These are phyloP conservation scores for Epizoanthus illoricatus DNA, from an alignment of 92 coral and sea anemone species.

Conservation along the genomic window DNA sequence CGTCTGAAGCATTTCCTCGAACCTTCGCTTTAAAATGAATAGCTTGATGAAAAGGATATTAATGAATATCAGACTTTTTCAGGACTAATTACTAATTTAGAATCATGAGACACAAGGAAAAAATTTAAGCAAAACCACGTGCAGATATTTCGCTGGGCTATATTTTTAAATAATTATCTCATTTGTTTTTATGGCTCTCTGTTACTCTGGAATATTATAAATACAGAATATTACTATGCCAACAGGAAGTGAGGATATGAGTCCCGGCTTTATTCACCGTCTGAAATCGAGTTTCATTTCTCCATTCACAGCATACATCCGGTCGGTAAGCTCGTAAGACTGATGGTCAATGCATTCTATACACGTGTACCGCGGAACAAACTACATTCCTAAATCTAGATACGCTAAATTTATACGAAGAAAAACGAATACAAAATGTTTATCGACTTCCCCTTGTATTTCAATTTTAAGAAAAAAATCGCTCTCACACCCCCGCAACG, in stretches of 20 bases:
- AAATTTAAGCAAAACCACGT: constrained; percentile 23
- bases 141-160: not conserved
- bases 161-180: not conserved
- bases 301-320: constrained; percentile 18
- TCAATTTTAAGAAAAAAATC: constrained; percentile 4
- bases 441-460: not conserved
- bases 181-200: not conserved
- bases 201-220: constrained; percentile 2
- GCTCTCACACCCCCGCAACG: constrained; percentile 39
- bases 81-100: constrained; percentile 39
- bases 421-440: not conserved
- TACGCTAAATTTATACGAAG: not conserved
- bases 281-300: not conserved
- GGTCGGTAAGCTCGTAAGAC: not conserved
- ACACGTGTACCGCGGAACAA: constrained; percentile 25
- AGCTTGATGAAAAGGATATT: too few species aligned
- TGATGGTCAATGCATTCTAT: not conserved
- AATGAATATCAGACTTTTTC: not conserved
- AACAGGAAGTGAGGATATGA: constrained; percentile 33
- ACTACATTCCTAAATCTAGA: not conserved
- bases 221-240: not conserved
- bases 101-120: constrained; percentile 15
- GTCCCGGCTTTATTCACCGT: not conserved
- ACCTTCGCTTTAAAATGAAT: too few species aligned
- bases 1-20: too few species aligned